Percentiles rank a stretch among this genome's conserved stretches.
Conservation (phyloP, 2,113 vertebrate species). For the pig (Sus scrofa) region T2T-Sscrofa CM000817.6:121244001-121244500, state of each 20-base stretch:
- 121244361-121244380: not conserved
- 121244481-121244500: not conserved
- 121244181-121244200: conserved; percentile 30
- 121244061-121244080: conserved; percentile 51
- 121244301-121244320: conserved; percentile 40
- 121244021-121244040: not conserved
- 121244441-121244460: not conserved
- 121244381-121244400: not conserved
- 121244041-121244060: conserved; percentile 49
- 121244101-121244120: conserved; percentile 47
- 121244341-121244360: not conserved
- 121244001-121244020: not conserved
- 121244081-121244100: not conserved
- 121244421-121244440: not conserved
- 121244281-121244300: conserved; percentile 25
- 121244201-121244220: conserved; percentile 23
- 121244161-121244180: conserved; percentile 73
- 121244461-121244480: not conserved
- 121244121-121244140: conserved; percentile 76
- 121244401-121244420: not conserved
- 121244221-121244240: not conserved
- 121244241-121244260: not conserved
- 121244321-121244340: conserved; percentile 28
- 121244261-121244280: not conserved
- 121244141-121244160: conserved; percentile 72